A percentile compares a stretch with the other conserved stretches of the same genome.
Evolutionary conservation across 2,797 vertebrate species (phyloP).

Genomic region (Urophycis tenuis): DNA sequence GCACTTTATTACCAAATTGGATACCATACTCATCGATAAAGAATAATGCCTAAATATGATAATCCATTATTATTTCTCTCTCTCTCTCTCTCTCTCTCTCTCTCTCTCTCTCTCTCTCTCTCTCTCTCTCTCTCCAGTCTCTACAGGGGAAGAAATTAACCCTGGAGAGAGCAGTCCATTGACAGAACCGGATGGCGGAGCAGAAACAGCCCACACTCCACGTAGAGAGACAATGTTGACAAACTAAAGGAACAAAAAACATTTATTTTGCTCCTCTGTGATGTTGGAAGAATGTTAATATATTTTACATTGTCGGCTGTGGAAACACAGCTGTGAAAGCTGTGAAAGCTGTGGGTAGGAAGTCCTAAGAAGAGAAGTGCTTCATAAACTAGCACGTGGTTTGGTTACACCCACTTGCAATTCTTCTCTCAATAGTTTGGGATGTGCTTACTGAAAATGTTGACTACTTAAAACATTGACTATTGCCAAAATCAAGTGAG

Average conservation of each 20-base stretch:
- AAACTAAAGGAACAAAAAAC: not conserved
- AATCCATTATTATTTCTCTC: not conserved
- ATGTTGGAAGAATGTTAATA: not conserved
- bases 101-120: too few species aligned
- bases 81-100: too few species aligned
- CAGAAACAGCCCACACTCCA: conserved; percentile 10
- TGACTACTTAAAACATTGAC: not conserved
- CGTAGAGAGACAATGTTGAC: not conserved
- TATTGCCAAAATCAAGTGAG: not conserved
- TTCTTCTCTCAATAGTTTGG: not conserved
- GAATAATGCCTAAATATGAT: not conserved
- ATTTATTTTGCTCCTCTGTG: not conserved
- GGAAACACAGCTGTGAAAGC: too few species aligned
- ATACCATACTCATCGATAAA: not conserved
- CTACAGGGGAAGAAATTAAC: conserved; percentile 6
- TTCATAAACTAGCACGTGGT: not conserved
- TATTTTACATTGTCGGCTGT: not conserved
- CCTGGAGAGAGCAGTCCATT: conserved; percentile 26
- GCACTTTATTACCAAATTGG: not conserved
- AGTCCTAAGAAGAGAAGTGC: not conserved
- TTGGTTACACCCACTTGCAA: not conserved
- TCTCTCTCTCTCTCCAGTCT: conserved; percentile 28
- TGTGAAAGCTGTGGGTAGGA: not conserved
- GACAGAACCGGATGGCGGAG: conserved; percentile 16
- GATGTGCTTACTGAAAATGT: not conserved